Evolutionary conservation across 1,140 invertebrate species (phyloP).

Genomic region (Paramacrobiotus metropolitanus): DNA sequence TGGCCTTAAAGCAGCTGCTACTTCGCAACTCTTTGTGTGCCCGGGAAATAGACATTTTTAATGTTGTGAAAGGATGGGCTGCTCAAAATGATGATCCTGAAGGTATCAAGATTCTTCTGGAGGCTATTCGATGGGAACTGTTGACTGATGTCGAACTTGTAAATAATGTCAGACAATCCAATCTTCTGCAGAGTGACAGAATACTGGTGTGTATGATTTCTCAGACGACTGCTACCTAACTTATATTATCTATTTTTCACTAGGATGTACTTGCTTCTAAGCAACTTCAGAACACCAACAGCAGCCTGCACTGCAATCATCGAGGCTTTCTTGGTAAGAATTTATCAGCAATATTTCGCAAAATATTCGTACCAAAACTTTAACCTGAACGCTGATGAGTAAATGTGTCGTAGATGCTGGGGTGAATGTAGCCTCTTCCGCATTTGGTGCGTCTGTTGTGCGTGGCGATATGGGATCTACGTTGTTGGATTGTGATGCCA

Average conservation of each 20-base stretch:
- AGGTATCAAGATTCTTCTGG: constrained; percentile 14
- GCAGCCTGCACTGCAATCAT: constrained; percentile 48
- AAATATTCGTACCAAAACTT: constrained; percentile 7
- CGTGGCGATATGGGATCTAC: constrained; percentile 61
- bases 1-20: constrained; percentile 41
- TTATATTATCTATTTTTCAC: neutral
- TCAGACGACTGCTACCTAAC: constrained; percentile 31
- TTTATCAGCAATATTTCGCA: neutral
- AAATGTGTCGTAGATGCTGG: constrained; percentile 39
- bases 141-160: constrained; percentile 66
- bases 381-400: too few species aligned
- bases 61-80: constrained; percentile 61
- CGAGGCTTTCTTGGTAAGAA: constrained; percentile 36
- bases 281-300: constrained; percentile 22
- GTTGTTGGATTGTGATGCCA: constrained; percentile 57
- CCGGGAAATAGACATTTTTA: constrained; percentile 79
- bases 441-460: constrained; percentile 51
- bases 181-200: constrained; percentile 58
- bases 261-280: neutral
- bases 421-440: constrained; percentile 61
- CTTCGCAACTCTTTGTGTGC: constrained; percentile 82
- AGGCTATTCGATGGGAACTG: constrained; percentile 44
- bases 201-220: constrained; percentile 80
- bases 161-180: constrained; percentile 56
- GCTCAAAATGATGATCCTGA: constrained; percentile 43